phyloP scores from a whole-genome alignment of 2,888 invertebrate genomes.

The Alcis repandata region DNA sequence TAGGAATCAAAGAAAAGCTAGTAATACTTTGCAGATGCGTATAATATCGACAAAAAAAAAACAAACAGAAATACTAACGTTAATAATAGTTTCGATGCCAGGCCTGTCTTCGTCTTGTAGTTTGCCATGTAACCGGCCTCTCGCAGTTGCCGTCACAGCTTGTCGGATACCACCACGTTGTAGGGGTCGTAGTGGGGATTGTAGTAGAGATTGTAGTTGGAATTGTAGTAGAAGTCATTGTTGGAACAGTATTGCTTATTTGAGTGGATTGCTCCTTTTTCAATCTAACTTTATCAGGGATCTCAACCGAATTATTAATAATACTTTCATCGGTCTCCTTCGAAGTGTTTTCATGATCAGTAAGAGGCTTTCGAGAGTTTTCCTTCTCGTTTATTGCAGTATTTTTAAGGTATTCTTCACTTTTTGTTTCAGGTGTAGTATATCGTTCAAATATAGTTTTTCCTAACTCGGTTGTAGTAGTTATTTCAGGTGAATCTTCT shows the following conservation, averaged over 20 bases:
- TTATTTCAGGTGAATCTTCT: neutral
- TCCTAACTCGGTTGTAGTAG: neutral
- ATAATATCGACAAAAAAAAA: neutral
- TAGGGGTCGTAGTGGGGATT: neutral
- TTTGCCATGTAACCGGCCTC: slow-evolving; percentile 54
- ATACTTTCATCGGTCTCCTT: neutral
- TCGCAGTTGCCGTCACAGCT: slow-evolving; percentile 51
- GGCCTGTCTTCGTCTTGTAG: slow-evolving; percentile 33
- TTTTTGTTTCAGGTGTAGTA: neutral
- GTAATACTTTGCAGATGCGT: neutral
- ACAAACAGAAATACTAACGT: slow-evolving; percentile 24
- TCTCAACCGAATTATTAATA: neutral
- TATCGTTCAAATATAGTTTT: neutral
- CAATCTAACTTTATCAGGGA: neutral
- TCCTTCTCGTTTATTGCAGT: neutral
- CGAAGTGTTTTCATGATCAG: neutral
- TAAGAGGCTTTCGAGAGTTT: neutral
- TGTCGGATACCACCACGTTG: slow-evolving; percentile 46
- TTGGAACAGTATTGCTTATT: too few species aligned
- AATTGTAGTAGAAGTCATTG: neutral
- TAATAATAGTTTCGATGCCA: slow-evolving; percentile 25
- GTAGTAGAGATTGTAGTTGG: neutral
- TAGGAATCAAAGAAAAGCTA: slow-evolving; percentile 6
- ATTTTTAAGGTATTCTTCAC: neutral
- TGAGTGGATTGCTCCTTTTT: neutral